phyloP scores from a whole-genome alignment of 2,888 invertebrate genomes.

The Polyploca ridens region DNA sequence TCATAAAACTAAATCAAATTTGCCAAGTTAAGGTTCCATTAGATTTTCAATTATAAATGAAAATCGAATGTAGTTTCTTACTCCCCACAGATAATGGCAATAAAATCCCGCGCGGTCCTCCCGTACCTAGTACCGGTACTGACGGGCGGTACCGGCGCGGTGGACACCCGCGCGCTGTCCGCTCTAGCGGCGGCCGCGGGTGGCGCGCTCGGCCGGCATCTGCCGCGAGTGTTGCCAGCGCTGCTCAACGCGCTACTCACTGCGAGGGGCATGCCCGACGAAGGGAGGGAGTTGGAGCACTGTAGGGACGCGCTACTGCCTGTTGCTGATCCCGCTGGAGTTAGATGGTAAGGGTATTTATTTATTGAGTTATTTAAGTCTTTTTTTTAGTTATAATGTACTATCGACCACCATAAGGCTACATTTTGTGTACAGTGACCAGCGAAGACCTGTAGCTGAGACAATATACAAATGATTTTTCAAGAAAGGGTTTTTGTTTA shows the following conservation, averaged over 20 bases:
- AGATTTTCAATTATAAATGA: too few relatives aligned
- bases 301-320: slow-evolving; percentile 97
- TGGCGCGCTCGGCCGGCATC: slow-evolving; percentile 94
- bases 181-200: slow-evolving; percentile 98
- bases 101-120: slow-evolving; percentile 97
- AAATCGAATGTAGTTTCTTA: too few relatives aligned
- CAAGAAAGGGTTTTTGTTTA: too few relatives aligned
- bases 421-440: too few relatives aligned
- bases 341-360: slow-evolving; percentile 88
- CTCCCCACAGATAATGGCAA: slow-evolving; percentile 91
- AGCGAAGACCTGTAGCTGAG: too few relatives aligned
- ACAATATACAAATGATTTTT: too few relatives aligned
- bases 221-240: slow-evolving; percentile 96
- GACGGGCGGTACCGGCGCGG: slow-evolving; percentile 79
- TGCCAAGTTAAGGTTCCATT: too few relatives aligned
- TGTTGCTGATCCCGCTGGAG: slow-evolving; percentile 94
- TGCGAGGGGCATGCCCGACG: slow-evolving; percentile 87
- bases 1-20: too few relatives aligned
- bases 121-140: slow-evolving; percentile 98
- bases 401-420: too few relatives aligned
- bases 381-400: too few relatives aligned
- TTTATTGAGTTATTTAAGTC: neutral
- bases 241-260: slow-evolving; percentile 90
- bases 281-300: slow-evolving; percentile 92
- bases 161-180: slow-evolving; percentile 78